These are phyloP conservation scores for Diorhabda carinulata DNA, from an alignment of 1,140 invertebrate genomes.

Conservation along the genomic window DNA sequence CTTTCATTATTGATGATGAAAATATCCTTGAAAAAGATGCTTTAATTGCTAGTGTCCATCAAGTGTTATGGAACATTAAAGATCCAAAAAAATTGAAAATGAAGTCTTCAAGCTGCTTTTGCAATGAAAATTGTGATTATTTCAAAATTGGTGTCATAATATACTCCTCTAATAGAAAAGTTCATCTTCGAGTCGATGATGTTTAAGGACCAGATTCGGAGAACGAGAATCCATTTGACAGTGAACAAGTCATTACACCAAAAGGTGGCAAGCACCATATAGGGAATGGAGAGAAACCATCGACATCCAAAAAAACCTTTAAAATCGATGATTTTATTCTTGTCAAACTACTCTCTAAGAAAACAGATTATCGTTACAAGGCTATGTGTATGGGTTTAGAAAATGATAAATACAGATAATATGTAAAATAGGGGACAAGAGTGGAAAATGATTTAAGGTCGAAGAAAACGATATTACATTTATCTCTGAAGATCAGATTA, in stretches of 20 bases:
- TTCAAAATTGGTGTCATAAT: not conserved
- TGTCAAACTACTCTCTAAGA: not conserved
- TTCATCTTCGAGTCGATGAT: not conserved
- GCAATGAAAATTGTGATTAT: not conserved
- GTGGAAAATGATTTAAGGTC: too few relatives aligned
- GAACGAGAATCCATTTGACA: not conserved
- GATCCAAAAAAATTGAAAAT: conserved; percentile 2
- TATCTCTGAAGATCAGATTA: not conserved
- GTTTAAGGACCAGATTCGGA: not conserved
- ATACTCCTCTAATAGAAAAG: not conserved
- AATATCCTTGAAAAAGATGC: not conserved
- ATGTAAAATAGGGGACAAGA: too few relatives aligned
- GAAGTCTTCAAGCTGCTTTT: not conserved
- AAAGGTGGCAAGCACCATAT: not conserved
- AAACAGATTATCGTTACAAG: not conserved
- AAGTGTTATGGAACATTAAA: not conserved
- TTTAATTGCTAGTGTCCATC: not conserved
- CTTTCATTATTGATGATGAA: not conserved
- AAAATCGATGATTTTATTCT: too few relatives aligned
- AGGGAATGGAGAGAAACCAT: not conserved
- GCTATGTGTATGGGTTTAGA: not conserved
- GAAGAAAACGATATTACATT: too few relatives aligned
- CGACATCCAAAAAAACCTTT: not conserved
- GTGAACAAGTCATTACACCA: not conserved
- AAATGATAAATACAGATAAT: too few relatives aligned